A percentile compares a stretch with the other conserved stretches of the same genome.
These are phyloP conservation scores for Pelobates fuscus DNA, from an alignment of 2,113 vertebrate species.

Conservation along the genomic window DNA sequence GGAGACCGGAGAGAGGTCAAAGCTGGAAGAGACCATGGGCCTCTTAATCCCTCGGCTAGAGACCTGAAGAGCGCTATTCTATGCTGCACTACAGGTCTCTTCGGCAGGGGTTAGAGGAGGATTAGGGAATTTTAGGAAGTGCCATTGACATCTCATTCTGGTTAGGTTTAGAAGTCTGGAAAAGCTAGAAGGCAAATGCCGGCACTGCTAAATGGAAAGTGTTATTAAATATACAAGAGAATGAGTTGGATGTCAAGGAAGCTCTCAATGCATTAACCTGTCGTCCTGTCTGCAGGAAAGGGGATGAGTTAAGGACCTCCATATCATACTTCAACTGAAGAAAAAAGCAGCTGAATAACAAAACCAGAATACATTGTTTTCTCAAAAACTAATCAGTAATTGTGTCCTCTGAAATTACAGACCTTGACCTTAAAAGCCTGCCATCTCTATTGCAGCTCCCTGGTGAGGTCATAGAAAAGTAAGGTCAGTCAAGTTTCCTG, in stretches of 20 bases:
- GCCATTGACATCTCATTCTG: constrained; percentile 16
- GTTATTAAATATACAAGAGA: background rate
- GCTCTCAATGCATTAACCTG: background rate
- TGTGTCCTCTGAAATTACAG: too few species aligned
- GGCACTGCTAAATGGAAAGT: constrained; percentile 9
- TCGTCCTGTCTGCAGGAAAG: constrained; percentile 9
- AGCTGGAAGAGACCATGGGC: constrained; percentile 48
- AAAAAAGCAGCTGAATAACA: background rate
- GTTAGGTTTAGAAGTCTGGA: constrained; percentile 3
- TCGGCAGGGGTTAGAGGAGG: constrained; percentile 44
- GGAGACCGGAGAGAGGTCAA: constrained; percentile 52
- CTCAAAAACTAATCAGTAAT: too few species aligned
- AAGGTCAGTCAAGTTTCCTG: background rate
- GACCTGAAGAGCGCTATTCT: constrained; percentile 44
- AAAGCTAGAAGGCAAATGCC: background rate
- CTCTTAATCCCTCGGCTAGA: constrained; percentile 48
- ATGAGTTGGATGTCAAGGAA: background rate
- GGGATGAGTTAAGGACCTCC: background rate
- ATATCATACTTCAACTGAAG: background rate
- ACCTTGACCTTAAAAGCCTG: too few species aligned
- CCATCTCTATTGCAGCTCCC: too few species aligned
- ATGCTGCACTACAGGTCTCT: constrained; percentile 48
- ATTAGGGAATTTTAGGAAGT: constrained; percentile 33
- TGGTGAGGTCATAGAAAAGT: background rate
- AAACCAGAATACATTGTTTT: too few species aligned